These are phyloP conservation scores for Acestrorhynchus altus DNA, from an alignment of 2,797 vertebrate species.

Conservation along the genomic window DNA sequence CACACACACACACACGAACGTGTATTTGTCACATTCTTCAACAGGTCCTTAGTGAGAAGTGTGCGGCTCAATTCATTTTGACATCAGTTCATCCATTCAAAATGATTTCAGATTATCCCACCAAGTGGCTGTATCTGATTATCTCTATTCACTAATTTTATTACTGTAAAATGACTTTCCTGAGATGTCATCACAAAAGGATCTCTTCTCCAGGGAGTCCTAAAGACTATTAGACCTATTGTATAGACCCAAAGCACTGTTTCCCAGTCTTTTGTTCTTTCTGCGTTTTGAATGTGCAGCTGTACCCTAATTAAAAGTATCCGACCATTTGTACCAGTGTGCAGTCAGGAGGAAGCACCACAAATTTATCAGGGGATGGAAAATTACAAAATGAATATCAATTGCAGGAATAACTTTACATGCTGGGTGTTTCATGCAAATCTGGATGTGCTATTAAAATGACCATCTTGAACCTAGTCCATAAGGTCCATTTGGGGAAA, in stretches of 20 bases:
- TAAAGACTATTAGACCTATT: background rate
- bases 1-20: background rate
- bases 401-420: too few species aligned
- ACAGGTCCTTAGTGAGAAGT: slow-evolving; percentile 23
- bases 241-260: background rate
- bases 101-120: slow-evolving; percentile 5
- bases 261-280: background rate
- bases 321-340: background rate
- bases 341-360: background rate
- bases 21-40: background rate
- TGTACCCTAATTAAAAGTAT: slow-evolving; percentile 7
- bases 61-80: slow-evolving; percentile 6
- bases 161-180: slow-evolving; percentile 19
- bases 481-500: too few species aligned
- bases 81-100: slow-evolving; percentile 28
- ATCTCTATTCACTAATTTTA: slow-evolving; percentile 16
- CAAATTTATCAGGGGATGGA: background rate
- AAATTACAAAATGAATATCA: too few species aligned
- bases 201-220: background rate
- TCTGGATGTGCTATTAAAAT: too few species aligned
- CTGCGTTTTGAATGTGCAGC: slow-evolving; percentile 7
- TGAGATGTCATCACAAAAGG: background rate
- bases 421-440: too few species aligned
- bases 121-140: slow-evolving; percentile 28
- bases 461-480: too few species aligned